Base-by-base conservation (phyloP, 2,888 invertebrate genomes). In the Yponomeuta plumbellus region DNA sequence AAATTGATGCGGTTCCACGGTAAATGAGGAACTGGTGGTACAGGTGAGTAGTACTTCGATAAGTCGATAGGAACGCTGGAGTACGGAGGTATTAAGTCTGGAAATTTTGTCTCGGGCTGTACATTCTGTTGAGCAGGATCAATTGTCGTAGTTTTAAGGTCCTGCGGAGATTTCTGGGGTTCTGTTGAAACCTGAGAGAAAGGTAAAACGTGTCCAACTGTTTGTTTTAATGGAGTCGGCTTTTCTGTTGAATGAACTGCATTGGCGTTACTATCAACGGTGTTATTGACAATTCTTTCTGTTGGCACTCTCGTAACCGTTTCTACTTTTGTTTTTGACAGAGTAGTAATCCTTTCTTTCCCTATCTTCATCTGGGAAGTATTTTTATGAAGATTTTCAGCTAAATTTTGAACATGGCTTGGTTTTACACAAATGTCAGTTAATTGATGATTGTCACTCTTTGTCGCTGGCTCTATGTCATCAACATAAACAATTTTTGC, bases 171-270 rank as follows among this genome's bases (percentile, higher is more conserved):
- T 21, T 39, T 58, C 21, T 65, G 65, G 4, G 57, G 65, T n/a
- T 57, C 56, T 21, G 39, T 13, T 39, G 39, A 21, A 11, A 21
- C n/a, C 58, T 65, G 65, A 17, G 39, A 58, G 59, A 65, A 65
- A 20, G 65, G 65, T 11, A 59, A 22, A n/a, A 65, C 34, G 22
- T 58, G 65, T n/a, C 65, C 65, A 17, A 65, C 59, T 11, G 65
- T 58, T n/a, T 65, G 65, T 17, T 59, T 65, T 20, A 4, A 17
- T 8, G 23, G 52, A n/a, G 22, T 13, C 23, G 22, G 13, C 22
- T 52, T 64, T 52, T 63, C 63, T 1, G 44, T 63, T 34, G 20
- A n/a, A 13, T 44, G 0, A 8, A 21, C 21, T 13, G 11, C 22
- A 3, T 59, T 22, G 8, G 1, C 17, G 17, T 52, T 52, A 13